Base-by-base conservation (phyloP, 2,888 invertebrate genomes). In the Operophtera brumata region DNA sequence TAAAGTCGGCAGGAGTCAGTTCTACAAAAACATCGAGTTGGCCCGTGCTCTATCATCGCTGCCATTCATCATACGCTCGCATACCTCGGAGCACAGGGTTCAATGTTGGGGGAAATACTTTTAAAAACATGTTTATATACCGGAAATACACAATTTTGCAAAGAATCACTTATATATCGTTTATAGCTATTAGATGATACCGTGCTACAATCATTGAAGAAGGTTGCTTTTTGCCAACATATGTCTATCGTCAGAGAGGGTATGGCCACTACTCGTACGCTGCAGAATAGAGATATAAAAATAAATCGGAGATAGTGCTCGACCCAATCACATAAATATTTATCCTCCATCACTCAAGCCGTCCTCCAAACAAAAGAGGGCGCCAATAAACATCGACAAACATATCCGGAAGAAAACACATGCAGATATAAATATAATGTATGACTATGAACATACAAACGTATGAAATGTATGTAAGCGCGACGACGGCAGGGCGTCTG, bases 401-500 rank as follows among this genome's bases (percentile, higher is more conserved):
- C 28, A 46, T 14, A 41, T 47, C 36, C 36, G 43, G 13, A 47
- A 32, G 28, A 14, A 35, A 45, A 14, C 26, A 40, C 20, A 51
- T 25, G 30, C 43, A 51, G 40, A 28, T n/a, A 14, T 13, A 47
- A 46, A 45, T 46, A 37, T 8, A 12, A 42, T 32, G 30, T 44
- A 48, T 25, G 42, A 14, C 20, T 44, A 48, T 25, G 42, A 14
- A 43, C 32, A n/a, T n/a, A 25, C 39, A 43, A 12, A 45, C 40
- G 39, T 52, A 46, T 25, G 58, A 51, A 59, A 55, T 53, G 65
- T 59, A 55, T 48, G 55, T 49, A 51, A 56, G 57, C 64, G 65
- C 65, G 67, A 62, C 69, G 57, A 47, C 53, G 64, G 60, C 66
- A 61, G 73, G 73, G 69, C 76, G 75, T 71, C 73, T 75, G 80